These are phyloP conservation scores for Forbesichthys agassizii DNA, from an alignment of 2,113 vertebrate genomes.

Conservation along the genomic window DNA sequence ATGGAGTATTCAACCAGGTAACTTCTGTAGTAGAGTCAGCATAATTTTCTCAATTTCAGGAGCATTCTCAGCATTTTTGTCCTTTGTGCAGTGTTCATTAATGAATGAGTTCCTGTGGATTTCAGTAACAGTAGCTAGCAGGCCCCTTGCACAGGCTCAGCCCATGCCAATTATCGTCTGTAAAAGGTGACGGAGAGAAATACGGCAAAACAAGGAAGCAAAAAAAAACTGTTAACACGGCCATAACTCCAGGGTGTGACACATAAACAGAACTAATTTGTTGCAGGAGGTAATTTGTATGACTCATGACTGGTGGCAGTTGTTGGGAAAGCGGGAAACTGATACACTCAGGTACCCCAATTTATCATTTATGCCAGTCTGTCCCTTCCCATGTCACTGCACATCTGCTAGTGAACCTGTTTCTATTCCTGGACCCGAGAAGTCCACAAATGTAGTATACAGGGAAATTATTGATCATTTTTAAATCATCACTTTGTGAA, in stretches of 20 bases:
- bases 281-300: conserved; percentile 69
- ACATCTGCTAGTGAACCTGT: conserved; percentile 23
- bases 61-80: conserved; percentile 4
- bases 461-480: not conserved
- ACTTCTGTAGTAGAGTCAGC: conserved; percentile 26
- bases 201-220: conserved; percentile 36
- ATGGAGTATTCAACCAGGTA: conserved; percentile 23
- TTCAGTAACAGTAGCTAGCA: conserved; percentile 38
- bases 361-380: conserved; percentile 59
- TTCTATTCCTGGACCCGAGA: conserved; percentile 17
- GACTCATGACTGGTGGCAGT: conserved; percentile 62
- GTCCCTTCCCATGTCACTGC: conserved; percentile 22
- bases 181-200: conserved; percentile 66
- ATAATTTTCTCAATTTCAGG: conserved; percentile 31
- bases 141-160: conserved; percentile 45
- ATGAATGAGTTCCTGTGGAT: conserved; percentile 51
- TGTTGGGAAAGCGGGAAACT: conserved; percentile 58
- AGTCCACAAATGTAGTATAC: not conserved
- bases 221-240: conserved; percentile 32
- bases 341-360: conserved; percentile 46
- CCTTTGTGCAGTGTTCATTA: conserved; percentile 37
- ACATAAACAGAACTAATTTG: conserved; percentile 68
- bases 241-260: conserved; percentile 60
- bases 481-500: too few species aligned
- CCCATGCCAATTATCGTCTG: conserved; percentile 68